These are phyloP conservation scores for Dipodomys spectabilis DNA, from an alignment of 2,113 vertebrate species.

Conservation along the genomic window DNA sequence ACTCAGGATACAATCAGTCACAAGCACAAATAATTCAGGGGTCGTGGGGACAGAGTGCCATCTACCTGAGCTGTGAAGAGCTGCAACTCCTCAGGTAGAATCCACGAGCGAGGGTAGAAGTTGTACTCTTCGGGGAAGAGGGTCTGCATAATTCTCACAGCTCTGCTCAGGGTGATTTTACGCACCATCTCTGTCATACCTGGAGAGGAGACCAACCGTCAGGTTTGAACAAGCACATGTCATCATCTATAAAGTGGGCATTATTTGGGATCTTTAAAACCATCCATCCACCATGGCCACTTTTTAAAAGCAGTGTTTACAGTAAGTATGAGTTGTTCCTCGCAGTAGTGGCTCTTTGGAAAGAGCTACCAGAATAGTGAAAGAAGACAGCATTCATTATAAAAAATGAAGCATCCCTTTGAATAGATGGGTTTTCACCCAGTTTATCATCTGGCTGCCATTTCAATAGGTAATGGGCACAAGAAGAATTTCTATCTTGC, in stretches of 20 bases:
- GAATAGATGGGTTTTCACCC: constrained; percentile 26
- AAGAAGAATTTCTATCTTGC: not conserved
- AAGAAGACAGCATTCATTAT: not conserved
- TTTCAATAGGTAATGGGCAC: not conserved
- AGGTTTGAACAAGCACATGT: constrained; percentile 17
- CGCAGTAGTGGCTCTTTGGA: not conserved
- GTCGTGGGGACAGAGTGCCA: not conserved
- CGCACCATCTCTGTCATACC: constrained; percentile 97
- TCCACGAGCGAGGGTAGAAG: constrained; percentile 98
- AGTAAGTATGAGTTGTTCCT: not conserved
- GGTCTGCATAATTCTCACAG: constrained; percentile 94
- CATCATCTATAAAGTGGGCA: not conserved
- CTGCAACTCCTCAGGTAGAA: constrained; percentile 95
- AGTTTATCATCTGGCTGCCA: constrained; percentile 34
- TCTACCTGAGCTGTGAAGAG: constrained; percentile 93
- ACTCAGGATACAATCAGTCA: not conserved
- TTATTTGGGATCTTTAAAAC: constrained; percentile 26
- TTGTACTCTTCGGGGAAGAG: constrained; percentile 97
- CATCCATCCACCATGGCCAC: not conserved
- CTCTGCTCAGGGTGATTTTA: constrained; percentile 95
- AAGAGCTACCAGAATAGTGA: constrained; percentile 42
- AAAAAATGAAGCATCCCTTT: constrained; percentile 50
- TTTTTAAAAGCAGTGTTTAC: constrained; percentile 1
- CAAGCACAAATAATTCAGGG: not conserved
- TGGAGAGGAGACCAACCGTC: constrained; percentile 79